phyloP scores from a whole-genome alignment of 2,113 vertebrate species.

The Chloebia gouldiae region DNA sequence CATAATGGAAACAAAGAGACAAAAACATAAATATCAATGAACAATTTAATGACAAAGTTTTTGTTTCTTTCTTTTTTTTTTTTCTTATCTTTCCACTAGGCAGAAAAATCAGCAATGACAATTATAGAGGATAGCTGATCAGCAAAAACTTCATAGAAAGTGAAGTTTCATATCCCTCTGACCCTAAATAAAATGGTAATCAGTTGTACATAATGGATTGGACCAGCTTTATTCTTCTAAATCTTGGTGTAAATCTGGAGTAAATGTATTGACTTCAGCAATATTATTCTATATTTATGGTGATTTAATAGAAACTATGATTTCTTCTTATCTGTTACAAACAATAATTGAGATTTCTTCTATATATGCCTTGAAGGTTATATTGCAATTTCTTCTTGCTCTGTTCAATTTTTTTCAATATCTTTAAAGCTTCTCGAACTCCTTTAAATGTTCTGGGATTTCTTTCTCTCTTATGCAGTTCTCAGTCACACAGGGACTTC shows the following conservation, averaged over 20 bases:
- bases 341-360: neutral
- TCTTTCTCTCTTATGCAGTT: neutral
- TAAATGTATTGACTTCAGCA: neutral
- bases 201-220: neutral
- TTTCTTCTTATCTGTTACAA: neutral
- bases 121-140: neutral
- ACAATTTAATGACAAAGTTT: neutral
- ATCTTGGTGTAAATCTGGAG: neutral
- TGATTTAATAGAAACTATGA: neutral
- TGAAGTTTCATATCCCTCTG: neutral
- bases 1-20: neutral
- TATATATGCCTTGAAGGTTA: neutral
- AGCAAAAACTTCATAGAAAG: neutral
- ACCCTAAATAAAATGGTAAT: neutral
- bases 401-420: neutral
- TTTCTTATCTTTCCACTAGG: neutral
- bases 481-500: neutral
- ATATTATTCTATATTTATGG: neutral
- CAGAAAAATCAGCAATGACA: neutral
- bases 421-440: neutral
- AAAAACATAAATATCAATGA: neutral
- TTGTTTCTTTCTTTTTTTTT: neutral
- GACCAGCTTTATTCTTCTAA: neutral
- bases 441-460: neutral
- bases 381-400: neutral